Conservation (phyloP, 2,113 vertebrate species). For the Semnornis frantzii region DNA sequence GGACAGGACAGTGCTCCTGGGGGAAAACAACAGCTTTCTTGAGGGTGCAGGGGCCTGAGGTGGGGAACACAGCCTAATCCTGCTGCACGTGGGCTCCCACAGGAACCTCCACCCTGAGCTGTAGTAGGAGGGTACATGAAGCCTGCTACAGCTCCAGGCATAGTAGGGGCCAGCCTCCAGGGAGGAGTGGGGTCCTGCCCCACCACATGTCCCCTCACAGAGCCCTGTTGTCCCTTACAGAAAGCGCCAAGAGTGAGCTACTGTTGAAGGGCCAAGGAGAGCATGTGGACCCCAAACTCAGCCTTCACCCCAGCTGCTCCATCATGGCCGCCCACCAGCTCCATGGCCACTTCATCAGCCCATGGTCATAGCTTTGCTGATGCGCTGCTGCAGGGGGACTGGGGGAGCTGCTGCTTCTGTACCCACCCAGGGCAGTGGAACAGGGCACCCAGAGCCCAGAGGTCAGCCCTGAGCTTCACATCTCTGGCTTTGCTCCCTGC, state of each 20-base stretch:
- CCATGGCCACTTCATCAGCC: neutral
- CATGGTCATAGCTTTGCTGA: neutral
- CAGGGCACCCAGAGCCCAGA: neutral
- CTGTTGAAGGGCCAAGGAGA: neutral
- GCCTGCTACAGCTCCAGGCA: neutral
- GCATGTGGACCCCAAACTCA: neutral
- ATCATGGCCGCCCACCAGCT: neutral
- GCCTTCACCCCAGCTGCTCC: neutral
- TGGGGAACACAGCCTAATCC: neutral
- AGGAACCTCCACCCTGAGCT: neutral
- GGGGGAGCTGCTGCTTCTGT: neutral
- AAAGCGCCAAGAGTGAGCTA: neutral
- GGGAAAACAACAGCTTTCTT: neutral
- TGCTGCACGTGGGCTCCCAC: neutral
- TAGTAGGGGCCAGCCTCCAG: neutral
- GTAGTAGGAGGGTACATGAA: neutral
- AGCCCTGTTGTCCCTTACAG: neutral
- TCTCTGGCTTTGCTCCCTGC: neutral
- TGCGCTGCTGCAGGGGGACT: neutral
- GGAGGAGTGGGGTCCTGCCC: neutral
- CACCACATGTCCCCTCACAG: fast-evolving
- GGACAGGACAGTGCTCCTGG: neutral
- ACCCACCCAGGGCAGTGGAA: too few species aligned
- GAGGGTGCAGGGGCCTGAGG: neutral
- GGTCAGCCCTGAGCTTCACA: neutral